Evolutionary conservation across 2,888 invertebrate species (phyloP), one percentile per base, ranked within the genome.

Genomic region (Branchipolynoe longqiensis): DNA sequence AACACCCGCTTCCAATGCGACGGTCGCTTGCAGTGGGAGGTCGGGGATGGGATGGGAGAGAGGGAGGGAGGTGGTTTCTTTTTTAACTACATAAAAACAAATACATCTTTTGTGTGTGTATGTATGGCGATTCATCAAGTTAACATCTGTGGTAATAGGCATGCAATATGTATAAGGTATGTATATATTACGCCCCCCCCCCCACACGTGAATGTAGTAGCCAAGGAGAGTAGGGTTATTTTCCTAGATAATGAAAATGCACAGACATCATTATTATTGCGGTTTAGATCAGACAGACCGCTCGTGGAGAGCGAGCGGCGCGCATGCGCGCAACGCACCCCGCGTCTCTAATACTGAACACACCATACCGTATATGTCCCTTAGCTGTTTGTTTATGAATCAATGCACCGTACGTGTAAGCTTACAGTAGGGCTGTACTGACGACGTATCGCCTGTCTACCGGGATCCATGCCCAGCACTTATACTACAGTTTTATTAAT

Each of bases 291-390:
- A 38, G 18, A 3, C 38, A 2, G 28, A 31, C 28, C 25, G 62
- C n/a, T n/a, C 18, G 12, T 69, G 33, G 3, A 36, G 14, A 28
- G 36, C 14, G 12, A 36, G 38, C 69, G 6, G 33, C 38, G 69
- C n/a, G 18, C 31, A 22, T 69, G 69, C 38, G 38, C 36, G n/a
- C 3, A 14, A n/a, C 38, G 2, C 69, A 36, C 69, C 38, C 12
- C 69, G 48, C 25, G 48, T n/a, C 4, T 41, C 78, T 78, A 78
- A 78, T 78, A 78, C 78, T 78, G 78, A 78, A 78, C 48, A 78
- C 78, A 78, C 78, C 78, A 78, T 48, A 78, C 33, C 33, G 41
- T 78, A 22, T 48, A n/a, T n/a, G n/a, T n/a, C 12, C 33, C 6
- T 48, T 18, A 12, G 28, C 12, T 28, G 22, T 48, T 78, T 31